Evolutionary conservation across 53 echinoderm and acorn worm species (phyloP).

Genomic region (Hippasteria phrygiana): DNA sequence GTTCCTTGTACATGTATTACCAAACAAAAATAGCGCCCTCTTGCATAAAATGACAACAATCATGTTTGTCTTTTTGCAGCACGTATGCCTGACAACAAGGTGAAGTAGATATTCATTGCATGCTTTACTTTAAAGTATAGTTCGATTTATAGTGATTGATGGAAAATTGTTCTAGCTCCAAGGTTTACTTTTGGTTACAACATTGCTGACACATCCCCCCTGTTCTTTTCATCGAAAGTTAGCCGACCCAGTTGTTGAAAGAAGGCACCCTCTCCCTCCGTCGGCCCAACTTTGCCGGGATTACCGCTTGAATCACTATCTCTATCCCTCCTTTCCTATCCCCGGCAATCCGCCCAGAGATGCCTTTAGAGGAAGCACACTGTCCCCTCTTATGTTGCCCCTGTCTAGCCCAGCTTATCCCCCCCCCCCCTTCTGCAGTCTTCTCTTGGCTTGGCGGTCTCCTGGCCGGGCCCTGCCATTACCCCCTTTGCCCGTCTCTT

Average conservation of each 20-base stretch:
- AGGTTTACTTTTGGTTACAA: not conserved
- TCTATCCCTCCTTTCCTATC: constrained; percentile 41
- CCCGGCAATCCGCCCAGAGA: constrained; percentile 27
- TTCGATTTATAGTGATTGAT: not conserved
- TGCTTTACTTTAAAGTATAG: too few relatives aligned
- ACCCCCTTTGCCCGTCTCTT: not conserved
- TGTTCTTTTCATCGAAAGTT: not conserved
- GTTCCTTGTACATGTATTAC: too few relatives aligned
- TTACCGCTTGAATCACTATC: constrained; percentile 45
- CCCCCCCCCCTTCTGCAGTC: not conserved
- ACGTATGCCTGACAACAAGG: too few relatives aligned
- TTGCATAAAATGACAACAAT: too few relatives aligned
- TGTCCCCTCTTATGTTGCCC: not conserved
- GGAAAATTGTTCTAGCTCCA: not conserved
- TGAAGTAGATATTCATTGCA: too few relatives aligned
- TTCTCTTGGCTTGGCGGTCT: not conserved
- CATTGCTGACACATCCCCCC: constrained; percentile 13
- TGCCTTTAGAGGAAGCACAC: constrained; percentile 29
- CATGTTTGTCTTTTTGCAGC: too few relatives aligned
- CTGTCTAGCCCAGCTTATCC: constrained; percentile 38
- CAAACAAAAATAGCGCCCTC: too few relatives aligned
- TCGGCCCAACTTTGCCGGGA: constrained; percentile 19
- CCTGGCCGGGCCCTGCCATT: not conserved
- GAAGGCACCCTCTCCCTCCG: constrained; percentile 10
- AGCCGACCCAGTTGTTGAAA: constrained; percentile 6